These are phyloP conservation scores for Caenorhabditis tropicalis DNA, from an alignment of 1,140 invertebrate genomes.

Conservation along the genomic window DNA sequence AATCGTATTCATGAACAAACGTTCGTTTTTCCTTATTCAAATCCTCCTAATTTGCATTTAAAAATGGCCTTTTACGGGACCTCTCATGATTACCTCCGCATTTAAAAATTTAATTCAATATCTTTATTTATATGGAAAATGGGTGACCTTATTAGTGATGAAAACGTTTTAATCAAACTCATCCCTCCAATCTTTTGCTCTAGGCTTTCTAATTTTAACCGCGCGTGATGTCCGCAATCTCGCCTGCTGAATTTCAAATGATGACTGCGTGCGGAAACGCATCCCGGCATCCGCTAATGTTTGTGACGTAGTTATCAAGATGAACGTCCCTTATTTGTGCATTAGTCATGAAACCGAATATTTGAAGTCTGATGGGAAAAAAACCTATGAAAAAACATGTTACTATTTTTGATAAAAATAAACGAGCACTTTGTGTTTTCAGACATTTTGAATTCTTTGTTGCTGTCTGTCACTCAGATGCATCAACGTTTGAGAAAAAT, in stretches of 20 bases:
- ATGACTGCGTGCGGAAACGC: slow-evolving; percentile 34
- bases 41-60: background rate
- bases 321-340: background rate
- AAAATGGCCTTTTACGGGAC: background rate
- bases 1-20: background rate
- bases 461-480: background rate
- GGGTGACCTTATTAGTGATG: background rate
- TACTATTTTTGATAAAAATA: background rate
- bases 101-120: background rate
- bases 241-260: slow-evolving; percentile 18
- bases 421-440: slow-evolving; percentile 10
- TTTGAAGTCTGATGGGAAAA: background rate
- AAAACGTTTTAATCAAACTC: slow-evolving; percentile 26
- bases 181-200: background rate
- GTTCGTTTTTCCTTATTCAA: background rate
- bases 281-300: background rate
- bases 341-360: slow-evolving; percentile 13
- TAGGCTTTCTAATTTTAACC: slow-evolving; percentile 41
- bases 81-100: background rate
- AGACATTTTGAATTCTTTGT: background rate
- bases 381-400: background rate
- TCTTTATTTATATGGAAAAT: background rate
- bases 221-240: slow-evolving; percentile 22
- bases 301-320: background rate
- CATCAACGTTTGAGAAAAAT: slow-evolving; percentile 26